Evolutionary conservation across 2,888 invertebrate genomes (phyloP).

Genomic region (Epiblema foenella): DNA sequence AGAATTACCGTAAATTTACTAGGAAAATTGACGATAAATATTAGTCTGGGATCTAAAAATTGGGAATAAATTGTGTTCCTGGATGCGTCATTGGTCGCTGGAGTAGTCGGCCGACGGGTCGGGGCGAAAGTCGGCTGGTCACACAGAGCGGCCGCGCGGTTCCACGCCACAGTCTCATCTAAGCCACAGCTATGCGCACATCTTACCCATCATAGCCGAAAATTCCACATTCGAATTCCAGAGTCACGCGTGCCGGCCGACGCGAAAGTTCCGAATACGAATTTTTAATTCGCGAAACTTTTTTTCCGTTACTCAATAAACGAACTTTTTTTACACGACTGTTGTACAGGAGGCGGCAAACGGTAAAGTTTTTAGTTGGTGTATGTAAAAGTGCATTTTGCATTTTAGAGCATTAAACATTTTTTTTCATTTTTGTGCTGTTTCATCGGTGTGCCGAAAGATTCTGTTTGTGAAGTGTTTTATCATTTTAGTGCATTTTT

Average conservation of each 20-base stretch:
- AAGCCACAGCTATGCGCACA: slow-evolving; percentile 84
- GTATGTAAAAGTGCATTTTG: slow-evolving; percentile 72
- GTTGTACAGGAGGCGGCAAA: slow-evolving; percentile 71
- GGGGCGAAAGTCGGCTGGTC: slow-evolving; percentile 83
- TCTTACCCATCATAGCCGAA: slow-evolving; percentile 83
- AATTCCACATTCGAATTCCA: slow-evolving; percentile 69
- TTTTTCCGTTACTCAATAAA: slow-evolving; percentile 41
- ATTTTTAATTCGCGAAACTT: slow-evolving; percentile 60
- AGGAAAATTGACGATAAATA: slow-evolving; percentile 51
- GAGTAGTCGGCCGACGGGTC: slow-evolving; percentile 83
- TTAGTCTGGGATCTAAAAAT: slow-evolving; percentile 67
- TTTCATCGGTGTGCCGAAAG: slow-evolving; percentile 68
- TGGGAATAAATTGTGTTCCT: slow-evolving; percentile 74
- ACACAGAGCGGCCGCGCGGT: slow-evolving; percentile 76
- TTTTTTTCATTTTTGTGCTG: slow-evolving; percentile 70
- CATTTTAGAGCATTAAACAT: slow-evolving; percentile 74
- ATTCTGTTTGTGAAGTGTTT: slow-evolving; percentile 80
- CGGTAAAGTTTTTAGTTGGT: slow-evolving; percentile 82
- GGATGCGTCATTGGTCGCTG: slow-evolving; percentile 78
- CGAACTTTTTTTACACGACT: slow-evolving; percentile 56
- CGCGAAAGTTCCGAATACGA: slow-evolving; percentile 67
- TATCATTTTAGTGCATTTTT: slow-evolving; percentile 80
- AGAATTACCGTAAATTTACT: slow-evolving; percentile 32
- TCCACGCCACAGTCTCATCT: slow-evolving; percentile 83
- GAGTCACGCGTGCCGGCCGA: slow-evolving; percentile 66